Percentiles rank a stretch among this genome's conserved stretches.
phyloP scores from a whole-genome alignment of 2,888 invertebrate genomes.

The Apamea anceps region DNA sequence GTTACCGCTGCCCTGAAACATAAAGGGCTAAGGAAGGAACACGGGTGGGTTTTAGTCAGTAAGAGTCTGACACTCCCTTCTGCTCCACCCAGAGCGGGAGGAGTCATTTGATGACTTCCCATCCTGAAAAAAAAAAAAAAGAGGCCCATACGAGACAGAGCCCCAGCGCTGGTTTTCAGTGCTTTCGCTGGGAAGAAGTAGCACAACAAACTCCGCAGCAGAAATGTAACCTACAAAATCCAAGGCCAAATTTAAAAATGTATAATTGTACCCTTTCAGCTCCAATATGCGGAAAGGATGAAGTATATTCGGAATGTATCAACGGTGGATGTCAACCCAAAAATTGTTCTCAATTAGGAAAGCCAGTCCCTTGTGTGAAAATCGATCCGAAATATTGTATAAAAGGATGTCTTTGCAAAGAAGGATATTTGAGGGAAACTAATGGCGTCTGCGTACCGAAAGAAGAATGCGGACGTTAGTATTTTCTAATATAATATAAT shows the following conservation, averaged over 20 bases:
- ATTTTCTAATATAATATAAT: not conserved
- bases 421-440: conserved; percentile 66
- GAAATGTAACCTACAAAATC: not conserved
- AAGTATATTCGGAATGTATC: conserved; percentile 70
- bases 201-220: not conserved
- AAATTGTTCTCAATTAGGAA: conserved; percentile 72
- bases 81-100: no score
- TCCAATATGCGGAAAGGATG: conserved; percentile 63
- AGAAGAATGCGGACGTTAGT: conserved; percentile 68
- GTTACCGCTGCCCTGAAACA: no score
- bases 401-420: conserved; percentile 72
- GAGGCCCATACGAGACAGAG: no score
- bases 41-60: no score
- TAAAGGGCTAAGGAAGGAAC: no score
- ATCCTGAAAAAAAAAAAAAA: no score
- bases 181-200: not conserved
- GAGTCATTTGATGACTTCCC: no score
- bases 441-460: conserved; percentile 72
- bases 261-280: conserved; percentile 46
- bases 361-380: conserved; percentile 66
- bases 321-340: conserved; percentile 71
- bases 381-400: conserved; percentile 64
- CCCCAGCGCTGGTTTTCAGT: not conserved
- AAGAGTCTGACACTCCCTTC: no score
- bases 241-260: conserved; percentile 3